A percentile compares a stretch with the other conserved stretches of the same genome.
Evolutionary conservation across 2,113 vertebrate species (phyloP).

Genomic region (Tupaia tana): DNA sequence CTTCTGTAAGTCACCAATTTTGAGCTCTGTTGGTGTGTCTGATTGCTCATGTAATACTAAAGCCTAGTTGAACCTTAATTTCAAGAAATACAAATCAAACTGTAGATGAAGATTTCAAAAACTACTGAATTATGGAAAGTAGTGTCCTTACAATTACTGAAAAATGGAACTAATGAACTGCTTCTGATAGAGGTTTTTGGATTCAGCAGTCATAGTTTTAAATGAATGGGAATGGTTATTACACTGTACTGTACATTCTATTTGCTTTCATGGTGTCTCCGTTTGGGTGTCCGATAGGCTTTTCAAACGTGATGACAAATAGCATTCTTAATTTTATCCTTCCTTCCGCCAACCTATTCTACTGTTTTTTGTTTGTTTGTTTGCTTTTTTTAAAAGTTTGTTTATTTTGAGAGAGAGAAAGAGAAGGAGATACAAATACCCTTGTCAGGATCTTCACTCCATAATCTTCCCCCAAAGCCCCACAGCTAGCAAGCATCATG

Average conservation of each 20-base stretch:
- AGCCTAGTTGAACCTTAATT: slow-evolving; percentile 60
- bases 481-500: too few species aligned
- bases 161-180: slow-evolving; percentile 34
- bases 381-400: too few species aligned
- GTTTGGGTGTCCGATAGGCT: neutral
- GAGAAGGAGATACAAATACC: too few species aligned
- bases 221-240: neutral
- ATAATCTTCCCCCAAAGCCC: too few species aligned
- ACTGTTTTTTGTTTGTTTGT: too few species aligned
- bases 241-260: neutral
- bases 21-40: slow-evolving; percentile 60
- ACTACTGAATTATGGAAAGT: slow-evolving; percentile 43
- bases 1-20: slow-evolving; percentile 49
- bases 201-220: slow-evolving; percentile 19
- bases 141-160: slow-evolving; percentile 34
- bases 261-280: neutral
- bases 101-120: slow-evolving; percentile 62
- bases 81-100: slow-evolving; percentile 55
- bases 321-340: neutral
- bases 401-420: too few species aligned
- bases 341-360: neutral
- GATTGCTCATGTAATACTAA: slow-evolving; percentile 77
- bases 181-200: slow-evolving; percentile 44
- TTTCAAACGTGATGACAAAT: neutral
- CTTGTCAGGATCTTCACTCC: too few species aligned